These are phyloP conservation scores for Syngnathoides biaculeatus DNA, from an alignment of 2,113 vertebrate genomes.

Conservation along the genomic window DNA sequence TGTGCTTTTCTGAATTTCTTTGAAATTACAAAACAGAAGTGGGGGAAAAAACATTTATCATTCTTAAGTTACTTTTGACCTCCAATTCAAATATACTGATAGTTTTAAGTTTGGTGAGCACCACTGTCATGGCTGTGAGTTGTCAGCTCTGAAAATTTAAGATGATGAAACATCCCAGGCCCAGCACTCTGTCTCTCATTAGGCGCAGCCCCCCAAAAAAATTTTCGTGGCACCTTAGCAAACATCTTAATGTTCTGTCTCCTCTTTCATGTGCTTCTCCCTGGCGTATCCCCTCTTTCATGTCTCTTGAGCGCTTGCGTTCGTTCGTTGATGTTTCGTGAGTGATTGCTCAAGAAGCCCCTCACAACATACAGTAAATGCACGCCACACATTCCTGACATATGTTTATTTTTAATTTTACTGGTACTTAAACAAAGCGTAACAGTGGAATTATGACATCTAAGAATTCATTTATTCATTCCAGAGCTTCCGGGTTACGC, in stretches of 20 bases:
- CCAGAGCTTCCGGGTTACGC: too few species aligned
- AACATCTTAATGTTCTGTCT: slow-evolving; percentile 77
- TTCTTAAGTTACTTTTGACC: slow-evolving; percentile 58
- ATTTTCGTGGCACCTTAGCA: slow-evolving; percentile 85
- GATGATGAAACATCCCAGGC: slow-evolving; percentile 61
- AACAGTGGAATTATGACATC: too few species aligned
- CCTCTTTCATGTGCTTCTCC: slow-evolving; percentile 82
- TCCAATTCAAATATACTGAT: too few species aligned
- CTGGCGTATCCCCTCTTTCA: slow-evolving; percentile 78
- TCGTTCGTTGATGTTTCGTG: slow-evolving; percentile 77
- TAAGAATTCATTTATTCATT: too few species aligned
- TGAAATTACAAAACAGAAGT: too few species aligned
- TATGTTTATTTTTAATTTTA: too few species aligned
- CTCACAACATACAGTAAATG: slow-evolving; percentile 27
- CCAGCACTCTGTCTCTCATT: slow-evolving; percentile 75
- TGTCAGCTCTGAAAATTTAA: slow-evolving; percentile 75
- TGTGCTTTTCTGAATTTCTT: too few species aligned
- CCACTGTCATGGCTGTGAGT: slow-evolving; percentile 71
- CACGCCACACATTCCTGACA: slow-evolving; percentile 1
- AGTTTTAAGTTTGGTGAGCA: too few species aligned
- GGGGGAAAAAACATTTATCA: too few species aligned
- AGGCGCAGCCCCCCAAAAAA: slow-evolving; percentile 81
- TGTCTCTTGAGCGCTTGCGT: slow-evolving; percentile 71
- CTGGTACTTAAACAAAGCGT: too few species aligned
- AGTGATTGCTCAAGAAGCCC: slow-evolving; percentile 42